Percentiles rank a stretch among this genome's conserved stretches.
Evolutionary conservation across 2,888 invertebrate species (phyloP).

Genomic region (Agrotis exclamationis): DNA sequence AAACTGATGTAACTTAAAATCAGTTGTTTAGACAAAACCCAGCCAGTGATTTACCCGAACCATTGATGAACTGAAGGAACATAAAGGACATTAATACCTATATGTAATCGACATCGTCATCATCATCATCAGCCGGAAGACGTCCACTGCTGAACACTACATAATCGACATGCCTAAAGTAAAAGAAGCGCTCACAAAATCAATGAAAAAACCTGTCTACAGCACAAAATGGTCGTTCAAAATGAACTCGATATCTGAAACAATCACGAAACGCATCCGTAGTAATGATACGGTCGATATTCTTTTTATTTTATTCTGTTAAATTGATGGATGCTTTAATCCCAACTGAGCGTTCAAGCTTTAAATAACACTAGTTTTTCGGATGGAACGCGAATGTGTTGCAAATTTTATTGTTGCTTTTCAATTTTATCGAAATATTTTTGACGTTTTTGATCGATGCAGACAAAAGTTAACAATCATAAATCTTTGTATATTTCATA

Average conservation of each 20-base stretch:
- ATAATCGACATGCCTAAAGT: not conserved
- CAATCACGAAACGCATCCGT: conserved; percentile 11
- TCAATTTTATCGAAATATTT: conserved; percentile 7
- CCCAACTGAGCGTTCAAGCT: conserved; percentile 39
- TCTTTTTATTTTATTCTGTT: conserved; percentile 35
- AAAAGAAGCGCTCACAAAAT: not conserved
- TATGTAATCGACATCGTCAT: not conserved
- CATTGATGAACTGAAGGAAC: not conserved
- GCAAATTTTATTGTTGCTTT: conserved; percentile 29
- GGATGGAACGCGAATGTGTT: conserved; percentile 5
- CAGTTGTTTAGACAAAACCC: not conserved
- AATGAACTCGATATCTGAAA: conserved; percentile 19
- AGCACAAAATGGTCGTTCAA: not conserved
- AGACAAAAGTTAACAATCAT: not conserved
- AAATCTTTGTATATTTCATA: not conserved
- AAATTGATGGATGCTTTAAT: conserved; percentile 51
- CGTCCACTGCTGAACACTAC: too few relatives aligned
- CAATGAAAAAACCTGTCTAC: not conserved
- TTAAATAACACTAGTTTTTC: conserved; percentile 55
- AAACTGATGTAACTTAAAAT: not conserved
- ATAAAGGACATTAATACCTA: not conserved
- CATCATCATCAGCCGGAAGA: too few relatives aligned
- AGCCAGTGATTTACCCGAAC: too few relatives aligned
- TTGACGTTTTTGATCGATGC: not conserved
- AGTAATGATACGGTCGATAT: conserved; percentile 31